Evolutionary conservation across 1,140 invertebrate species (phyloP).

Genomic region (Plectrocnemia conspersa): DNA sequence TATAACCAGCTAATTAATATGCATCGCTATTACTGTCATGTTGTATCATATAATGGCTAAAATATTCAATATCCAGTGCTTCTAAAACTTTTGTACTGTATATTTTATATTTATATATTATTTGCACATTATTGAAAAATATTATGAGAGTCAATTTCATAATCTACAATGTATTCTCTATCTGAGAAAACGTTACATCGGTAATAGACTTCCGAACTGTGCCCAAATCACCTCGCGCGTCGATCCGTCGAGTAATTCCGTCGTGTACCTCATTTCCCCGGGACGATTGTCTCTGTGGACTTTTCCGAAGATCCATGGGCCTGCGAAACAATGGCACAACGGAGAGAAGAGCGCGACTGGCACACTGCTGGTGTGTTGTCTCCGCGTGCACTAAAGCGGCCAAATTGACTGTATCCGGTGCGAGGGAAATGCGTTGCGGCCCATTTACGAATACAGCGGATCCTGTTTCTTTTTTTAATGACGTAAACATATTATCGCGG

Average conservation of each 20-base stretch:
- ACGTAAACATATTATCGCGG: background rate
- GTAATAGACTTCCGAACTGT: too few species aligned
- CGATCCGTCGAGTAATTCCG: background rate
- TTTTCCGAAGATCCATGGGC: background rate
- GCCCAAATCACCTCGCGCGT: background rate
- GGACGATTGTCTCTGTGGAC: background rate
- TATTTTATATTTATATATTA: too few species aligned
- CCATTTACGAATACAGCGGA: constrained; percentile 46
- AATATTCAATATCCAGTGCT: too few species aligned
- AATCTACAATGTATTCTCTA: too few species aligned
- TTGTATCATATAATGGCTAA: too few species aligned
- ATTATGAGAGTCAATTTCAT: too few species aligned
- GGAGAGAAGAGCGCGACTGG: constrained; percentile 36
- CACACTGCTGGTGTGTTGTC: constrained; percentile 39
- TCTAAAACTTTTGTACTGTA: too few species aligned
- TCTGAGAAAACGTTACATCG: too few species aligned
- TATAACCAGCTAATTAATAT: too few species aligned
- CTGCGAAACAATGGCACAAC: background rate
- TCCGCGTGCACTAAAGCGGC: constrained; percentile 38
- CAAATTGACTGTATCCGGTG: constrained; percentile 52
- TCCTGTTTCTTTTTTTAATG: constrained; percentile 1
- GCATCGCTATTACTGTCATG: too few species aligned
- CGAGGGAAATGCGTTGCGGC: constrained; percentile 50
- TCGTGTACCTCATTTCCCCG: background rate
- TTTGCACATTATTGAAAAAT: too few species aligned